These are phyloP conservation scores for Ptychodera flava DNA, from an alignment of 35 echinoderm and acorn worm species.

Conservation along the genomic window DNA sequence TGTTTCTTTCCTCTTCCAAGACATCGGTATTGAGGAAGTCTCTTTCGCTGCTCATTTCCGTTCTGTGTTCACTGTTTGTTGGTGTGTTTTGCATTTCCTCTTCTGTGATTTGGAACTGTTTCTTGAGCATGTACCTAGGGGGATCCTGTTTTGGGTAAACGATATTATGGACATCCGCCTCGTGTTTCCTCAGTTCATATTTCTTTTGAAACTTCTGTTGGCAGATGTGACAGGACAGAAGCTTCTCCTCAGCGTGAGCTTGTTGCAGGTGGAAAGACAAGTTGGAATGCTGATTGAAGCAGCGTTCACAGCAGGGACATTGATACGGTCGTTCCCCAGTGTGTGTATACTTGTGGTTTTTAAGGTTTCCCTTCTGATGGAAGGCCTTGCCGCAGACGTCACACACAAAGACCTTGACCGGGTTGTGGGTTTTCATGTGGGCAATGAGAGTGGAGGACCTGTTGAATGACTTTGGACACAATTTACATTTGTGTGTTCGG, in stretches of 20 bases:
- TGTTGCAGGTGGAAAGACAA: conserved; percentile 94
- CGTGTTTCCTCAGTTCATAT: conserved; percentile 95
- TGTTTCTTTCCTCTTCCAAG: not conserved
- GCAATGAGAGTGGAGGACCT: conserved; percentile 93
- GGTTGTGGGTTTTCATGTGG: conserved; percentile 85
- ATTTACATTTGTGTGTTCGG: conserved; percentile 82
- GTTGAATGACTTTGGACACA: conserved; percentile 94
- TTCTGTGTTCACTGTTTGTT: not conserved
- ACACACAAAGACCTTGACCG: conserved; percentile 85
- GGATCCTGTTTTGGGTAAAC: not conserved
- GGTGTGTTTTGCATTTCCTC: not conserved
- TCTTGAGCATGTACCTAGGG: not conserved
- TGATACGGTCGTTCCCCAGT: conserved; percentile 86
- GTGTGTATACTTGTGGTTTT: conserved; percentile 93
- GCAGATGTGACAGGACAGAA: conserved; percentile 75
- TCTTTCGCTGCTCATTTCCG: not conserved
- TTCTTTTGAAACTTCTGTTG: conserved; percentile 90
- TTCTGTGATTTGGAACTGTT: not conserved
- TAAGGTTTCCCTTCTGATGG: conserved; percentile 98
- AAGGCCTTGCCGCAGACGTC: conserved; percentile 96
- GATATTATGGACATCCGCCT: conserved; percentile 62
- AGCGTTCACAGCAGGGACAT: conserved; percentile 83
- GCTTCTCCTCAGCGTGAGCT: conserved; percentile 90
- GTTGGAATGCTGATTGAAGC: conserved; percentile 92
- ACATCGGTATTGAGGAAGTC: not conserved